phyloP scores from a whole-genome alignment of 2,888 invertebrate species.

The Odontothrips loti region DNA sequence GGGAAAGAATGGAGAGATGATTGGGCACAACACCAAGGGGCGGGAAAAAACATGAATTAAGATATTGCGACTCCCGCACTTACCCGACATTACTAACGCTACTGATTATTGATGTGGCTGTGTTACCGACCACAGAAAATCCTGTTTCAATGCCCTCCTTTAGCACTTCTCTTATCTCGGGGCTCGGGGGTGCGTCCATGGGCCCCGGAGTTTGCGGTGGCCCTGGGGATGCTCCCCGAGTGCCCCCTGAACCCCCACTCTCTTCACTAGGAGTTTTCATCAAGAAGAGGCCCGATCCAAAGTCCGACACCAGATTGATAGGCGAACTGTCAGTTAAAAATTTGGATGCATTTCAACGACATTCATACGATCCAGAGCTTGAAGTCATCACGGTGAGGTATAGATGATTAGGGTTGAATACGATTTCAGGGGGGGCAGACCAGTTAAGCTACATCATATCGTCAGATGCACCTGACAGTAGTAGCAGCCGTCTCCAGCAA shows the following conservation, averaged over 20 bases:
- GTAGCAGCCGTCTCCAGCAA: neutral
- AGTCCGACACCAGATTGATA: constrained; percentile 89
- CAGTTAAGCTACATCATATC: no score
- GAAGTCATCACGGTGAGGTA: neutral
- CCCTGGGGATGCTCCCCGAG: constrained; percentile 34
- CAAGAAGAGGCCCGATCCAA: constrained; percentile 89
- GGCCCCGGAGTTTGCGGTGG: constrained; percentile 12
- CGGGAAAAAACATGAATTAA: neutral
- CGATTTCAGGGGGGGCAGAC: no score
- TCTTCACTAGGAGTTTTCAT: constrained; percentile 90
- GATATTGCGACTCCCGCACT: constrained; percentile 36
- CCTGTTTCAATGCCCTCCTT: constrained; percentile 26
- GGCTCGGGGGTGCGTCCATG: constrained; percentile 31
- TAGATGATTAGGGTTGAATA: neutral
- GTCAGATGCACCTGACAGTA: neutral
- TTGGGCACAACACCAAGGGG: constrained; percentile 16
- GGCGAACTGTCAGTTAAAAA: constrained; percentile 63
- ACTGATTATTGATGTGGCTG: constrained; percentile 42
- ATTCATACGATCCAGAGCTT: constrained; percentile 43
- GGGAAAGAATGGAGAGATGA: constrained; percentile 19
- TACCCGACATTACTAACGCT: constrained; percentile 43
- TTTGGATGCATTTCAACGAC: constrained; percentile 50
- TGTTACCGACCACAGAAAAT: constrained; percentile 23
- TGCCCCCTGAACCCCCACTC: constrained; percentile 63
- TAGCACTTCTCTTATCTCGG: constrained; percentile 31